Conservation (phyloP, 2,888 invertebrate species). For the Eulithis prunata region DNA sequence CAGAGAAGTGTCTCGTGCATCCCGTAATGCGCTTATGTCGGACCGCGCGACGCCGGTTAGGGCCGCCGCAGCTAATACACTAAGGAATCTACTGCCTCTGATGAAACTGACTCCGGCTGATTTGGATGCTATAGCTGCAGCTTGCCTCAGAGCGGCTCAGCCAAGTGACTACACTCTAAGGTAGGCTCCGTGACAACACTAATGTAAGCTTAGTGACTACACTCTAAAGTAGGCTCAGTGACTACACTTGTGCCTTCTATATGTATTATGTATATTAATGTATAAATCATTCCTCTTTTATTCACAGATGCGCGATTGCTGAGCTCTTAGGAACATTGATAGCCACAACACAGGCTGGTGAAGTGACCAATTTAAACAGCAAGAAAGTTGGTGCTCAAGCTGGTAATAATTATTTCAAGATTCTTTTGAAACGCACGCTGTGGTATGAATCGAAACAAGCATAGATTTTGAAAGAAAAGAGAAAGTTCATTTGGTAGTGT, state of each 20-base stretch:
- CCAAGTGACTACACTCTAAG: slow-evolving; percentile 71
- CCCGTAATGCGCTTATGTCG: slow-evolving; percentile 90
- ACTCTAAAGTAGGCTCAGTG: background rate
- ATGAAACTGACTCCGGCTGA: slow-evolving; percentile 94
- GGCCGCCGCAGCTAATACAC: slow-evolving; percentile 95
- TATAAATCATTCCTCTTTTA: no score
- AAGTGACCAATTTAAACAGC: slow-evolving; percentile 67
- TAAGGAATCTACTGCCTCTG: slow-evolving; percentile 94
- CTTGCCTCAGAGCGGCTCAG: slow-evolving; percentile 92
- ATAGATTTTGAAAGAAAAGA: no score
- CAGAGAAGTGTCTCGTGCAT: slow-evolving; percentile 96
- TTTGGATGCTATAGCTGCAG: slow-evolving; percentile 94
- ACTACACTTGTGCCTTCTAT: background rate
- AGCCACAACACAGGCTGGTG: slow-evolving; percentile 92
- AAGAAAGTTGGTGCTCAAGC: slow-evolving; percentile 73
- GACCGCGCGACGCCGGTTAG: slow-evolving; percentile 97
- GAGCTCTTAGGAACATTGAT: slow-evolving; percentile 94
- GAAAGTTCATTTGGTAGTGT: no score
- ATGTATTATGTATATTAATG: background rate
- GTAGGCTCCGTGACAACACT: slow-evolving; percentile 42
- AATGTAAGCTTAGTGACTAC: background rate
- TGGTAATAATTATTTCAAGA: slow-evolving; percentile 49
- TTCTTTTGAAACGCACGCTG: no score
- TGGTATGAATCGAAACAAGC: no score
- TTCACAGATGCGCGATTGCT: slow-evolving; percentile 91